A percentile compares a stretch with the other conserved stretches of the same genome.
phyloP scores from a whole-genome alignment of 2,888 invertebrate species.

The Acanthosepion esculentum region DNA sequence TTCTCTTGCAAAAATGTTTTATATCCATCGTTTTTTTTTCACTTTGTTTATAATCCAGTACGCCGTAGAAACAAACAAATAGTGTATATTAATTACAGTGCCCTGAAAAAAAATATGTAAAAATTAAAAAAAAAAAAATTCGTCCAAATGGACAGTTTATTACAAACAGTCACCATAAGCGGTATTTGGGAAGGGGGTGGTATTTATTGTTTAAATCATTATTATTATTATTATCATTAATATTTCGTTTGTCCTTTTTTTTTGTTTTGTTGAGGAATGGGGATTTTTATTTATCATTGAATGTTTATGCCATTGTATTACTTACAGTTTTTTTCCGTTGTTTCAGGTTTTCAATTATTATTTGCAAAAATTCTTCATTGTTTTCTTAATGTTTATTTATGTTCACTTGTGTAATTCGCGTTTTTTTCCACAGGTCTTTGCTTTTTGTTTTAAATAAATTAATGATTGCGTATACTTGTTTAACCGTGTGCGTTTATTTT shows the following conservation, averaged over 20 bases:
- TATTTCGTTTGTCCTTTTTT: neutral
- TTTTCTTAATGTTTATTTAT: neutral
- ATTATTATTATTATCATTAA: neutral
- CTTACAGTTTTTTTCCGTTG: neutral
- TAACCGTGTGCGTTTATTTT: neutral
- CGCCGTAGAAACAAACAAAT: neutral
- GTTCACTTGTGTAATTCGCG: neutral
- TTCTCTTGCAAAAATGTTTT: neutral
- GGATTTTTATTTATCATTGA: neutral
- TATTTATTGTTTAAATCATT: neutral
- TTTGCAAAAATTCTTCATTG: neutral
- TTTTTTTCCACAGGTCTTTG: neutral
- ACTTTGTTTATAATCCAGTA: neutral
- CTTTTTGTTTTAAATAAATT: neutral
- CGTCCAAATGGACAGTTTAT: neutral
- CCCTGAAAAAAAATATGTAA: neutral
- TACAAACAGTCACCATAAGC: slow-evolving; percentile 17
- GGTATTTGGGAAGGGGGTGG: neutral
- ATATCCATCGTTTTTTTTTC: neutral
- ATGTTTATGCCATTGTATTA: neutral
- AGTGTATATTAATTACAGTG: neutral
- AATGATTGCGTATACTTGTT: neutral
- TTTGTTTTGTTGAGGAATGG: neutral
- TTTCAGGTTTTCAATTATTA: neutral
- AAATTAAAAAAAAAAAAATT: neutral